phyloP scores from a whole-genome alignment of 2,888 invertebrate genomes.

The Caenorhabditis wallacei region DNA sequence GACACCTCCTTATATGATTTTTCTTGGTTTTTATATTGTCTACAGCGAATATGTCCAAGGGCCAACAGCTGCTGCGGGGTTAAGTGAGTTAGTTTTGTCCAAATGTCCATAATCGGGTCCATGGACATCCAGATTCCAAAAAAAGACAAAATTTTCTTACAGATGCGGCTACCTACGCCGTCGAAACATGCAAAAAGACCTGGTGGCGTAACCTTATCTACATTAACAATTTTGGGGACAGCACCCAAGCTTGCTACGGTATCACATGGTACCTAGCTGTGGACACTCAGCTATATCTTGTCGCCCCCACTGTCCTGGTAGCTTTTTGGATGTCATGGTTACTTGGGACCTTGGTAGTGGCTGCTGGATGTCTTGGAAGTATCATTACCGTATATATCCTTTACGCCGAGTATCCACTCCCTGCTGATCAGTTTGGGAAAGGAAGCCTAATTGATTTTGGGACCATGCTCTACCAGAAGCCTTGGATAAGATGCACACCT shows the following conservation, averaged over 20 bases:
- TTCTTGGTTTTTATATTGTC: constrained; percentile 62
- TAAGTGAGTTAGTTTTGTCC: constrained; percentile 26
- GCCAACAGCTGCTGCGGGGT: constrained; percentile 32
- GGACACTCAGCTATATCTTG: constrained; percentile 63
- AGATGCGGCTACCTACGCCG: constrained; percentile 21
- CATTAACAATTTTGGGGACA: constrained; percentile 72
- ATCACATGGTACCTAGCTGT: constrained; percentile 68
- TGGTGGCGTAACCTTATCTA: constrained; percentile 76
- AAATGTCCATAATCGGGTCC: too few species aligned
- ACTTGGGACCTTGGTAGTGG: constrained; percentile 24
- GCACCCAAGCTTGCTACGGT: constrained; percentile 50
- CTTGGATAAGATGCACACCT: constrained; percentile 84
- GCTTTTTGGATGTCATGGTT: constrained; percentile 44
- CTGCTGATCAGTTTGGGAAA: constrained; percentile 52
- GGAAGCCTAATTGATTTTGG: constrained; percentile 29
- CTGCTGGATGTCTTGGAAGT: constrained; percentile 47
- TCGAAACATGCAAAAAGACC: constrained; percentile 20
- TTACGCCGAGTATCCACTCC: constrained; percentile 35
- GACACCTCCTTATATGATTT: constrained; percentile 66
- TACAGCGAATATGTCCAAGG: constrained; percentile 59
- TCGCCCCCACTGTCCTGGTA: constrained; percentile 59
- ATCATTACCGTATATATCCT: constrained; percentile 47
- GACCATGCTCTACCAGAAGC: constrained; percentile 81
- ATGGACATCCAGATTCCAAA: too few species aligned
- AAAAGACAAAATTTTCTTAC: not conserved